Conservation (phyloP, 1,140 invertebrate species). For the Brachionus koreanus region DNA sequence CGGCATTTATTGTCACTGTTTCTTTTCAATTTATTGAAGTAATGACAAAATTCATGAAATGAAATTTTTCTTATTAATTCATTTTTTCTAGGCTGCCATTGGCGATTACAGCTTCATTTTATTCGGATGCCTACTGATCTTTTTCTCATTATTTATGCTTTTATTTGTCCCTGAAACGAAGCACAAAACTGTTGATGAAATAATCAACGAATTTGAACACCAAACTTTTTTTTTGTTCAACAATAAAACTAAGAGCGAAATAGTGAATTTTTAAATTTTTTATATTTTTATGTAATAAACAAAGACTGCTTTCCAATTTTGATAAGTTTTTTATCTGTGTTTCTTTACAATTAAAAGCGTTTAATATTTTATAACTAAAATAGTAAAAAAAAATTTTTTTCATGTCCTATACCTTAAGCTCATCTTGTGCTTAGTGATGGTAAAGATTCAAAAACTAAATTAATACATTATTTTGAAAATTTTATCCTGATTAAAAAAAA, state of each 20-base stretch:
- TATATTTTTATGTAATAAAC: no score
- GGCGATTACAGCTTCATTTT: conserved; percentile 94
- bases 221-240: conserved; percentile 25
- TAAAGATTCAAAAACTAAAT: no score
- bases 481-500: no score
- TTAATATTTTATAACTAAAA: no score
- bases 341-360: no score
- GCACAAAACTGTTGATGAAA: conserved; percentile 96
- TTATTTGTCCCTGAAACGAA: conserved; percentile 97
- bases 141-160: conserved; percentile 96
- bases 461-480: no score
- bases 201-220: conserved; percentile 57
- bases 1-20: conserved; percentile 93
- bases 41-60: conserved; percentile 8
- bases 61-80: background rate
- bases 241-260: background rate
- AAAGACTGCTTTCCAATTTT: no score
- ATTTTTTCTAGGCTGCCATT: conserved; percentile 67
- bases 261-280: background rate
- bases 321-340: no score
- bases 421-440: no score
- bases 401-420: no score
- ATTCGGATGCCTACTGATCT: conserved; percentile 86
- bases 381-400: no score
- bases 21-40: conserved; percentile 72